Evolutionary conservation across 2,113 vertebrate species (phyloP).

Genomic region (Ramphastos sulfuratus): DNA sequence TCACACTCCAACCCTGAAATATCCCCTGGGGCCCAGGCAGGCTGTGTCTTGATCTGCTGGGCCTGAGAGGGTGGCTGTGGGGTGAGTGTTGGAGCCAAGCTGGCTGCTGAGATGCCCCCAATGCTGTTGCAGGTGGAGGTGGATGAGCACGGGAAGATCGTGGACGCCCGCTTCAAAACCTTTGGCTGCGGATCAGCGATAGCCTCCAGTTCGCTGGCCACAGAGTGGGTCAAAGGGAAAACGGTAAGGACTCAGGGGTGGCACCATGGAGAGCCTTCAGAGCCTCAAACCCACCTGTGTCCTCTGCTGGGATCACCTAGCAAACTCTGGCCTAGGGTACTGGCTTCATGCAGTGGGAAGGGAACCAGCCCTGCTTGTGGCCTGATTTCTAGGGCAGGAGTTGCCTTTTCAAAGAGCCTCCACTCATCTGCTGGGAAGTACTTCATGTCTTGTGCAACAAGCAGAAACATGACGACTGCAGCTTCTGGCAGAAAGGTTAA

Average conservation of each 20-base stretch:
- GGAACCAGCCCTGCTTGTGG: accelerated
- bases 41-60: too few species aligned
- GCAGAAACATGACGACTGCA: background rate
- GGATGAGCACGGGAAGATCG: slow-evolving; percentile 85
- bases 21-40: background rate
- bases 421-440: accelerated
- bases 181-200: slow-evolving; percentile 95
- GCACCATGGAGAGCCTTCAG: accelerated
- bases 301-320: accelerated
- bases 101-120: accelerated
- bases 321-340: accelerated
- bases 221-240: slow-evolving; percentile 97
- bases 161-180: slow-evolving; percentile 92
- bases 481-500: background rate
- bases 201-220: slow-evolving; percentile 91
- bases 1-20: accelerated
- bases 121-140: slow-evolving; percentile 82
- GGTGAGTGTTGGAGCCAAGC: accelerated
- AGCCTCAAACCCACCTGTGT: accelerated
- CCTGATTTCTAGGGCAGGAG: accelerated
- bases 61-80: background rate
- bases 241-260: slow-evolving; percentile 76
- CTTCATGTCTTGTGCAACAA: background rate
- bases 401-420: background rate
- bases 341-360: accelerated